Percentiles rank a stretch among this genome's conserved stretches.
phyloP scores from a whole-genome alignment of 2,113 vertebrate genomes.

The Malurus melanocephalus region DNA sequence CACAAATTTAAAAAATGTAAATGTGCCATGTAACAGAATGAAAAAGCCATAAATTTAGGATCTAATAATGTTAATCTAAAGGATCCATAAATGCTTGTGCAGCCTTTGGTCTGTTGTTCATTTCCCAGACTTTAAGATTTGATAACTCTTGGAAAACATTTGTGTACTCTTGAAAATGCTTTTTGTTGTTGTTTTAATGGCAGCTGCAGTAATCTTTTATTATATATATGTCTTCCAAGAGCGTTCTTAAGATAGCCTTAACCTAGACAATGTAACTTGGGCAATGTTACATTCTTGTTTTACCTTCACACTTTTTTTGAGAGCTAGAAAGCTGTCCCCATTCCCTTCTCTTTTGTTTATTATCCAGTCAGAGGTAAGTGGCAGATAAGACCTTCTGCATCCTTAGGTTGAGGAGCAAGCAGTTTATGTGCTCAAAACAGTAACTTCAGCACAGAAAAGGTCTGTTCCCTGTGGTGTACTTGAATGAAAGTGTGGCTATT shows the following conservation, averaged over 20 bases:
- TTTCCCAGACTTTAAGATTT: not conserved
- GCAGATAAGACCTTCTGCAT: not conserved
- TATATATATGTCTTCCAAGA: not conserved
- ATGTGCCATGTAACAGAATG: not conserved
- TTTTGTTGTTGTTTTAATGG: not conserved
- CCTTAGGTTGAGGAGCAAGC: not conserved
- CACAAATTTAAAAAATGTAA: not conserved
- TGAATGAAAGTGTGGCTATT: constrained; percentile 9
- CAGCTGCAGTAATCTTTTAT: not conserved
- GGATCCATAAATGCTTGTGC: not conserved
- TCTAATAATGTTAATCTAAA: not conserved
- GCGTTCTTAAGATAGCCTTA: not conserved
- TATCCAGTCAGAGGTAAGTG: not conserved
- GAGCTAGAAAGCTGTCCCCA: not conserved
- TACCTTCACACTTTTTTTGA: not conserved
- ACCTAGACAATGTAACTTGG: not conserved
- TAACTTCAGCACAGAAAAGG: not conserved
- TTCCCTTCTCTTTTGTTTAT: not conserved
- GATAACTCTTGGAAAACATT: not conserved
- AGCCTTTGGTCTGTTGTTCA: not conserved
- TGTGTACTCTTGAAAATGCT: not conserved
- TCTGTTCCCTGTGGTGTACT: not conserved
- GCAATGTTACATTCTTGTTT: not conserved
- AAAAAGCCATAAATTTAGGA: not conserved
- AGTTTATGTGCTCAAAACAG: not conserved